Evolutionary conservation across 1,140 invertebrate species (phyloP).

Genomic region (Fopius arisanus): DNA sequence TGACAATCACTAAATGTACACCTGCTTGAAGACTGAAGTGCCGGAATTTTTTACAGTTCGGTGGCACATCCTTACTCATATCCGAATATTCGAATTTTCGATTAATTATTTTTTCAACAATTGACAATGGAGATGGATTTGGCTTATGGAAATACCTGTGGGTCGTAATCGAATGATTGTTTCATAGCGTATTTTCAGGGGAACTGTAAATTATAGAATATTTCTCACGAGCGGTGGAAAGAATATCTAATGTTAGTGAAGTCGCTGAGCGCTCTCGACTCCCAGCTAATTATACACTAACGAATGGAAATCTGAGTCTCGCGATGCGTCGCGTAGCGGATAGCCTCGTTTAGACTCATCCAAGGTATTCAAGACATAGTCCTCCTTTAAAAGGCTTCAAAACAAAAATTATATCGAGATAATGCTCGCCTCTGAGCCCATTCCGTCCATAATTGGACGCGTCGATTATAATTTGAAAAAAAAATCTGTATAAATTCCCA

Average conservation of each 20-base stretch:
- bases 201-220: slow-evolving; percentile 7
- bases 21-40: too few relatives aligned
- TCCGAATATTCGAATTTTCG: too few relatives aligned
- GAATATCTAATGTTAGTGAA: slow-evolving; percentile 3
- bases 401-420: neutral
- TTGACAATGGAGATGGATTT: too few relatives aligned
- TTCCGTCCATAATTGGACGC: neutral
- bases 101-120: too few relatives aligned
- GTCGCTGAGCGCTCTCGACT: slow-evolving; percentile 29
- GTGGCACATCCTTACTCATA: too few relatives aligned
- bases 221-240: slow-evolving; percentile 21
- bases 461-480: neutral
- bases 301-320: slow-evolving; percentile 43
- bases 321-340: slow-evolving; percentile 36
- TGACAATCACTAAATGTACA: neutral
- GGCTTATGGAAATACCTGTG: neutral
- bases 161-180: slow-evolving; percentile 20
- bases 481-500: neutral
- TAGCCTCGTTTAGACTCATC: slow-evolving; percentile 37
- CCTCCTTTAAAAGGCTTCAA: slow-evolving; percentile 30
- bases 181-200: neutral
- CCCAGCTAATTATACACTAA: slow-evolving; percentile 44
- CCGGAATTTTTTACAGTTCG: too few relatives aligned
- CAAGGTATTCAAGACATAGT: slow-evolving; percentile 26
- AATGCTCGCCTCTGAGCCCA: neutral